Conservation (phyloP, 2,797 vertebrate genomes). For the Acanthopagrus latus region DNA sequence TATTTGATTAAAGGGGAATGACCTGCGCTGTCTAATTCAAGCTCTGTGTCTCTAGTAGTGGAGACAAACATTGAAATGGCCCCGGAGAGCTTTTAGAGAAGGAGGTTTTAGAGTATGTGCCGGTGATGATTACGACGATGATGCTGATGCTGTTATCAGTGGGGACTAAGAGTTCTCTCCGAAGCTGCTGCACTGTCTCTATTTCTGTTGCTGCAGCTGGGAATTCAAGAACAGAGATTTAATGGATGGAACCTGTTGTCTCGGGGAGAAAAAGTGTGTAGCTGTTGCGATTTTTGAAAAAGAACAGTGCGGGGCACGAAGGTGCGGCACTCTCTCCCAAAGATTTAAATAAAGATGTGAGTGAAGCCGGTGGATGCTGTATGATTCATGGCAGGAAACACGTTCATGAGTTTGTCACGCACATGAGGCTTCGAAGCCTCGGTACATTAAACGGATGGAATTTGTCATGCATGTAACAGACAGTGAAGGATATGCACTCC, state of each 20-base stretch:
- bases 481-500: conserved; percentile 48
- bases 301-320: background rate
- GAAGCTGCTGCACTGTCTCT: conserved; percentile 21
- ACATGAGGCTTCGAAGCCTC: conserved; percentile 30
- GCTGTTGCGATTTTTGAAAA: conserved; percentile 35
- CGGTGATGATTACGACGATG: conserved; percentile 39
- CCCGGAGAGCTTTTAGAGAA: conserved; percentile 43
- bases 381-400: conserved; percentile 42
- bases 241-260: conserved; percentile 13
- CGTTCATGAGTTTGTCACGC: conserved; percentile 37
- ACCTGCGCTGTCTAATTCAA: conserved; percentile 58
- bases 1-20: conserved; percentile 63
- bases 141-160: conserved; percentile 45
- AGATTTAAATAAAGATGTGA: conserved; percentile 13
- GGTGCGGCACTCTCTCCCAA: background rate
- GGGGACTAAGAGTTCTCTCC: conserved; percentile 42
- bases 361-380: conserved; percentile 1
- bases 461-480: conserved; percentile 57
- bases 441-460: conserved; percentile 28
- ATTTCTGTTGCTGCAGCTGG: conserved; percentile 29
- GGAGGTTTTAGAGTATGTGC: conserved; percentile 36
- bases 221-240: conserved; percentile 14
- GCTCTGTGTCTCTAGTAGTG: conserved; percentile 37
- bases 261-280: conserved; percentile 27
- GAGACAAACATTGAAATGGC: conserved; percentile 38